Evolutionary conservation across 2,888 invertebrate genomes (phyloP).

Genomic region (Cryptosula pallasiana): DNA sequence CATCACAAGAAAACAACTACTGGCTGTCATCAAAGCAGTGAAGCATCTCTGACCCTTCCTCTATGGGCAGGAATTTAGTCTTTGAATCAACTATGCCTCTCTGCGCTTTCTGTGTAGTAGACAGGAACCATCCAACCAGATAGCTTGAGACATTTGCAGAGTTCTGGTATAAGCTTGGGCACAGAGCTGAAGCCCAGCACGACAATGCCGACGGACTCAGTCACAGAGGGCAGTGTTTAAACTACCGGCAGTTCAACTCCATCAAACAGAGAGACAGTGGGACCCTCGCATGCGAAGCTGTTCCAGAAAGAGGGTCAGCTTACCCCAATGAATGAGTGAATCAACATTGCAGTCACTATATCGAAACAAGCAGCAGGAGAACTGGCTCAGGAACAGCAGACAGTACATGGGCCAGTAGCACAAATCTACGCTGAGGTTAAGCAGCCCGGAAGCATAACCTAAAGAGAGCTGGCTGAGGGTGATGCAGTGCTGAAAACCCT

Average conservation of each 20-base stretch:
- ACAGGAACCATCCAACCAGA: not conserved
- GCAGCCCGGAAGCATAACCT: too few species aligned
- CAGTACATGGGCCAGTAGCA: too few species aligned
- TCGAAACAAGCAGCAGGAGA: too few species aligned
- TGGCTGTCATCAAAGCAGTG: not conserved
- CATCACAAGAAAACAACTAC: not conserved
- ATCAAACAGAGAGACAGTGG: not conserved
- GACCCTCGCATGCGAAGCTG: too few species aligned
- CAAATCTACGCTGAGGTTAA: too few species aligned
- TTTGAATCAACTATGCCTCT: not conserved
- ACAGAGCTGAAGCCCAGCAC: not conserved
- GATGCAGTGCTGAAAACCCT: too few species aligned
- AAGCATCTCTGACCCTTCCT: not conserved
- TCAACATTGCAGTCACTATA: too few species aligned
- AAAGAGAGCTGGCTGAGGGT: too few species aligned
- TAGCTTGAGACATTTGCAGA: not conserved
- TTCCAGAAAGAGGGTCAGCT: too few species aligned
- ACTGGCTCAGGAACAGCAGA: too few species aligned
- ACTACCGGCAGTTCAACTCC: not conserved
- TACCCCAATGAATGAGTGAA: too few species aligned
- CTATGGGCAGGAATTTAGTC: not conserved
- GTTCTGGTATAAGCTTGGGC: not conserved
- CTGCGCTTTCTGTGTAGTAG: not conserved
- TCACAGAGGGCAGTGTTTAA: not conserved
- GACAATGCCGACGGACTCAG: not conserved